These are phyloP conservation scores for Pangasius sanitwongsei DNA, from an alignment of 2,797 vertebrate genomes.

Conservation along the genomic window DNA sequence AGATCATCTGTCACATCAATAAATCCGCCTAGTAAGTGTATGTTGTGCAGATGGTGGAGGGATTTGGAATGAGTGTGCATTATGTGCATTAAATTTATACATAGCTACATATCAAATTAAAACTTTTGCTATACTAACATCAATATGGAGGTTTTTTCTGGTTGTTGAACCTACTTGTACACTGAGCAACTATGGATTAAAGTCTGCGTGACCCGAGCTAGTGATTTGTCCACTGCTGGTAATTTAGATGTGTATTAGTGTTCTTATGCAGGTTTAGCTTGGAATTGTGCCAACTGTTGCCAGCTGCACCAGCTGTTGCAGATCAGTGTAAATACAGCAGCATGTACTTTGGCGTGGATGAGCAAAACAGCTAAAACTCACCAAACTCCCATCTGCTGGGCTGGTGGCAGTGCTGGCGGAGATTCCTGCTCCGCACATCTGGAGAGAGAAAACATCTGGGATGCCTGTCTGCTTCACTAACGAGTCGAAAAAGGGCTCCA, in stretches of 20 bases:
- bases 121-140: too few relatives aligned
- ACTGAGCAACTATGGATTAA: neutral
- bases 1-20: neutral
- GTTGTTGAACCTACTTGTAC: neutral
- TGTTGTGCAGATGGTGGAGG: neutral
- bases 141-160: too few relatives aligned
- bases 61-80: neutral
- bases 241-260: neutral
- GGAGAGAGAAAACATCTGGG: slow-evolving; percentile 91
- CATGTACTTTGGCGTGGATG: slow-evolving; percentile 22
- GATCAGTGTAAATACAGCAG: neutral
- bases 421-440: slow-evolving; percentile 93
- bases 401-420: slow-evolving; percentile 74
- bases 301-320: slow-evolving; percentile 20
- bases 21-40: neutral
- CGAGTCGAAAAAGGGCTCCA: slow-evolving; percentile 95
- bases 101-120: neutral
- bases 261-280: neutral
- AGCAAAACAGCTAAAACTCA: slow-evolving; percentile 69
- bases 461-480: slow-evolving; percentile 86
- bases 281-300: neutral
- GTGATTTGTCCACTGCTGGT: neutral
- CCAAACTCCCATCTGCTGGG: slow-evolving; percentile 90
- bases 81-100: neutral
- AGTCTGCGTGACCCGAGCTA: neutral